Conservation (phyloP, 2,113 vertebrate species). For the Petaurus breviceps region DNA sequence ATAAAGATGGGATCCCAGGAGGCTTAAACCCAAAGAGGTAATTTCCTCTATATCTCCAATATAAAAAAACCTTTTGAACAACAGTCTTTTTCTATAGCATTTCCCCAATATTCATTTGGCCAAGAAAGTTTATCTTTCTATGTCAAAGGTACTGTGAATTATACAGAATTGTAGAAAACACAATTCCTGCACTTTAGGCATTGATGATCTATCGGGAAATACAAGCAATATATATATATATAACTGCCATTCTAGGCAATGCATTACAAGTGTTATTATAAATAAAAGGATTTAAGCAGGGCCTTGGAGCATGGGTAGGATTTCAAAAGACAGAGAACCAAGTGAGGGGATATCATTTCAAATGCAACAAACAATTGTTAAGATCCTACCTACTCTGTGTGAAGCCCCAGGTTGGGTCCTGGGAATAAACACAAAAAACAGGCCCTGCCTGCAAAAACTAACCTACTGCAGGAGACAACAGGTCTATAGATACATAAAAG, state of each 20-base stretch:
- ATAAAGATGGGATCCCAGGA: background rate
- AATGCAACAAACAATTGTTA: background rate
- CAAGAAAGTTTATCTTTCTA: background rate
- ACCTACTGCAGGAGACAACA: background rate
- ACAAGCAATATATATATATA: background rate
- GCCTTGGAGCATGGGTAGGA: background rate
- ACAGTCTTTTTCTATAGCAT: background rate
- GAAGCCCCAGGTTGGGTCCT: background rate
- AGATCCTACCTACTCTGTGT: background rate
- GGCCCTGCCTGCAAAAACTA: background rate
- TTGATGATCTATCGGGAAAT: background rate
- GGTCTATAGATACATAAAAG: background rate
- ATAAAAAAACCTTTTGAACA: background rate
- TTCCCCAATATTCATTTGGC: background rate
- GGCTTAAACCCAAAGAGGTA: background rate
- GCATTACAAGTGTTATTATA: background rate
- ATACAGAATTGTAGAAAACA: background rate
- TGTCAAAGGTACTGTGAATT: background rate
- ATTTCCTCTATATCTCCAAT: background rate
- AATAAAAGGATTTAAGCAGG: background rate
- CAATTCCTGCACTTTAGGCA: background rate
- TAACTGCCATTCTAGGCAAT: background rate
- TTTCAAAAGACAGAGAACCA: background rate
- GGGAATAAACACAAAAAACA: background rate
- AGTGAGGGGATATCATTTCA: background rate